Evolutionary conservation across 2,113 vertebrate species (phyloP), one percentile per base, ranked within the genome.

Genomic region (Heloderma charlesbogerti): DNA sequence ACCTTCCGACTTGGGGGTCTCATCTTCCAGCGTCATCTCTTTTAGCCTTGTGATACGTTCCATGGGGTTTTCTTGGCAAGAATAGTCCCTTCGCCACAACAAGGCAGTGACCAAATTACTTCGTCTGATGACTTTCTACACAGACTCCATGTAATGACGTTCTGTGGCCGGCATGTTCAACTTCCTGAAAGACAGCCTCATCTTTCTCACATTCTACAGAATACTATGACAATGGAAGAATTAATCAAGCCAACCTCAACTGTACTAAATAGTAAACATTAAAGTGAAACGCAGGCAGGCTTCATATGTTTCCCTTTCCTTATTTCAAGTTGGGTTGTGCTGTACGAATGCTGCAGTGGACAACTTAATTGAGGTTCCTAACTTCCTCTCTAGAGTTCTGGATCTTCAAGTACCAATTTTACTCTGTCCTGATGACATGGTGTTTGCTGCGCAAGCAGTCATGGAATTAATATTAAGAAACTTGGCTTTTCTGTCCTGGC

Each of bases 71-170:
- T n/a, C n/a, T n/a, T n/a, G n/a, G n/a, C n/a, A n/a, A n/a, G n/a
- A n/a, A n/a, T n/a, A n/a, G n/a, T n/a, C n/a, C n/a, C n/a, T n/a
- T n/a, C n/a, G n/a, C n/a, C n/a, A n/a, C n/a, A n/a, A n/a, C n/a
- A n/a, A n/a, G n/a, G 13, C 75, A 89, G 54, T 27, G 75, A 85
- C 6, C 54, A 91, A 87, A 51, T 91, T 45, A 77, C 27, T 87
- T 90, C 45, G 54, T 93, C 72, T 92, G 54, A 90, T 3, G 87
- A 88, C 51, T 13, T 87, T 94, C n/a, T 93, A 91, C 40, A 81
- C 34, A 83, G 15, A 63, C 34, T 84, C 16, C 89, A 1, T 9
- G 67, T 57, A 40, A 51, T 45, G 31, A 63, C 31, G 13, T 66
- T 82, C 74, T 83, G 43, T 45, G 54, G 34, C 40, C 57, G 15